phyloP scores from a whole-genome alignment of 2,888 invertebrate species.

The Acleris holmiana region DNA sequence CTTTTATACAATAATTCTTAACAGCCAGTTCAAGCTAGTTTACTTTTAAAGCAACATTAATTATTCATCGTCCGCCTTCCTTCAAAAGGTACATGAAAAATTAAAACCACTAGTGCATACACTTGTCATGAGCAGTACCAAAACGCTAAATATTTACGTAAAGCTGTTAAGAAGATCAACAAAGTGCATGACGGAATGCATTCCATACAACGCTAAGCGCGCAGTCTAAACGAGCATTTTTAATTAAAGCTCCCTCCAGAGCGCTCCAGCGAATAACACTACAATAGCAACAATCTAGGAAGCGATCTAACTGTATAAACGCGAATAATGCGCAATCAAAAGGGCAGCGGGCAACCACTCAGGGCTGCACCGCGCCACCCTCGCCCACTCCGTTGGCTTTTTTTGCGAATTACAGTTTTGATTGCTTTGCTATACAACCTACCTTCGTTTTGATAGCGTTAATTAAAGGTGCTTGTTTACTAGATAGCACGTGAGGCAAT shows the following conservation, averaged over 20 bases:
- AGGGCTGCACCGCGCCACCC: slow-evolving; percentile 57
- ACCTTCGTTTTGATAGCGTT: slow-evolving; percentile 33
- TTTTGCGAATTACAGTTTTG: slow-evolving; percentile 71
- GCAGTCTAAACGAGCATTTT: slow-evolving; percentile 69
- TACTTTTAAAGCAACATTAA: not conserved
- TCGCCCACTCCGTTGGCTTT: slow-evolving; percentile 46
- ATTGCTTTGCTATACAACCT: slow-evolving; percentile 60
- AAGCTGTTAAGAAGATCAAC: slow-evolving; percentile 19
- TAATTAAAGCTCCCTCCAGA: slow-evolving; percentile 79
- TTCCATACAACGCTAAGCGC: slow-evolving; percentile 42
- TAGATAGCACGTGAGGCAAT: slow-evolving; percentile 29
- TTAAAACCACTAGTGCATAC: no score
- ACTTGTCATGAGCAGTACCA: not conserved
- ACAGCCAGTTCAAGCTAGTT: slow-evolving; percentile 42
- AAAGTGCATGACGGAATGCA: slow-evolving; percentile 32
- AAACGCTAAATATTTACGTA: slow-evolving; percentile 2
- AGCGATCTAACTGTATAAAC: slow-evolving; percentile 83
- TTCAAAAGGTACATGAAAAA: no score
- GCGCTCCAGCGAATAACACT: slow-evolving; percentile 71
- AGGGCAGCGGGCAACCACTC: slow-evolving; percentile 74
- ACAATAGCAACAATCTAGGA: slow-evolving; percentile 83
- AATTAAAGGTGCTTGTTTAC: slow-evolving; percentile 34
- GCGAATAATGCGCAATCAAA: slow-evolving; percentile 83
- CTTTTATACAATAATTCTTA: slow-evolving; percentile 68
- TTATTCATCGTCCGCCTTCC: no score